phyloP scores from a whole-genome alignment of 2,888 invertebrate genomes.

The Junonia oenone region DNA sequence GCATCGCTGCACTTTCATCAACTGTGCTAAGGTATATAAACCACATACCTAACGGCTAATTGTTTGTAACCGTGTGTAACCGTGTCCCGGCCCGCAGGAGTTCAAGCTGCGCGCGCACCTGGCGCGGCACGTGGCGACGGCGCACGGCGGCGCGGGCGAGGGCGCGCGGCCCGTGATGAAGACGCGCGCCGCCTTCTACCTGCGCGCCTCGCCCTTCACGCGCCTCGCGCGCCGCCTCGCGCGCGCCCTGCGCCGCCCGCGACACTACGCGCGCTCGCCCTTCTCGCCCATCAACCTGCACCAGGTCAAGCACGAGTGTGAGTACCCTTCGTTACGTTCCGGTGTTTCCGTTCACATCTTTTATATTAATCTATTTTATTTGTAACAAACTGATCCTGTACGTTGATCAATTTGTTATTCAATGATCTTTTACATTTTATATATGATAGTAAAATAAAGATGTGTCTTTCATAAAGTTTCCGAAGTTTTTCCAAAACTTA shows the following conservation, averaged over 20 bases:
- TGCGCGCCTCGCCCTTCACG: constrained; percentile 94
- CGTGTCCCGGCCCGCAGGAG: constrained; percentile 73
- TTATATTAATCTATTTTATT: too few species aligned
- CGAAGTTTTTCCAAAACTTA: too few species aligned
- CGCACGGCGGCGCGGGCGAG: constrained; percentile 87
- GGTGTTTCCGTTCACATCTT: too few species aligned
- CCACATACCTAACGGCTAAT: too few species aligned
- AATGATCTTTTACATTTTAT: too few species aligned
- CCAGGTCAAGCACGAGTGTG: constrained; percentile 93
- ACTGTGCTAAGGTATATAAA: constrained; percentile 94
- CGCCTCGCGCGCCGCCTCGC: constrained; percentile 93
- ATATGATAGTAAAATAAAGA: too few species aligned
- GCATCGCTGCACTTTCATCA: constrained; percentile 93
- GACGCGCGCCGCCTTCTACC: constrained; percentile 96
- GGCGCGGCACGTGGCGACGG: constrained; percentile 94
- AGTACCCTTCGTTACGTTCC: too few species aligned
- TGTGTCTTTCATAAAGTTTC: too few species aligned
- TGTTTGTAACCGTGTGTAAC: too few species aligned
- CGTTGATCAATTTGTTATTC: too few species aligned
- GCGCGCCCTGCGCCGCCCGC: constrained; percentile 87
- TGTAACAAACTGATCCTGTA: too few species aligned
- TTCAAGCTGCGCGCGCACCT: constrained; percentile 97
- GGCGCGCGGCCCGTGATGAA: constrained; percentile 95
- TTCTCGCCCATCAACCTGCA: constrained; percentile 87
- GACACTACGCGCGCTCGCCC: constrained; percentile 94